Conservation (phyloP, 2,113 vertebrate species). For the Crotalus horridus region DNA sequence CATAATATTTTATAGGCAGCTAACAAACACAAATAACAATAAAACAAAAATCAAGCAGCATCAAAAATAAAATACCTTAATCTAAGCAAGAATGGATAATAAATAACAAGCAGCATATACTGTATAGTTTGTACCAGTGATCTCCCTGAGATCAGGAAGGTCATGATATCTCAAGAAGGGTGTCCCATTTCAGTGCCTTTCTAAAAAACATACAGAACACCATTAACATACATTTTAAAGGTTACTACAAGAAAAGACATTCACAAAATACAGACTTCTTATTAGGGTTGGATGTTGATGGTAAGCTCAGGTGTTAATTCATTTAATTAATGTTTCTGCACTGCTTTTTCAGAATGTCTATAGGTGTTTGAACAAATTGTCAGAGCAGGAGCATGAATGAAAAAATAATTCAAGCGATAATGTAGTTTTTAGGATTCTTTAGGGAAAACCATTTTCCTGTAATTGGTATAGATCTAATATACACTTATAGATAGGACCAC, state of each 20-base stretch:
- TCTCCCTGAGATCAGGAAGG: background rate
- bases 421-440: background rate
- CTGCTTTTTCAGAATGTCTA: background rate
- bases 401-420: background rate
- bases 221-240: background rate
- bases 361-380: background rate
- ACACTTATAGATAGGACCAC: background rate
- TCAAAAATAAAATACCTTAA: background rate
- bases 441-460: background rate
- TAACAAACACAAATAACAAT: background rate
- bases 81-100: background rate
- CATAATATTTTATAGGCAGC: background rate
- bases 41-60: background rate
- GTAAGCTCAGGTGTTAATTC: background rate
- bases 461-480: background rate
- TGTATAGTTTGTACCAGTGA: too few species aligned
- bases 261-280: background rate
- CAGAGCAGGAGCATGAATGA: background rate
- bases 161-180: background rate
- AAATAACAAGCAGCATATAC: background rate
- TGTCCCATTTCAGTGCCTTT: background rate
- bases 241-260: background rate
- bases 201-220: background rate
- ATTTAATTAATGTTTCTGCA: background rate
- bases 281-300: background rate